phyloP scores from a whole-genome alignment of 2,113 vertebrate genomes.

The Spermophilus dauricus region DNA sequence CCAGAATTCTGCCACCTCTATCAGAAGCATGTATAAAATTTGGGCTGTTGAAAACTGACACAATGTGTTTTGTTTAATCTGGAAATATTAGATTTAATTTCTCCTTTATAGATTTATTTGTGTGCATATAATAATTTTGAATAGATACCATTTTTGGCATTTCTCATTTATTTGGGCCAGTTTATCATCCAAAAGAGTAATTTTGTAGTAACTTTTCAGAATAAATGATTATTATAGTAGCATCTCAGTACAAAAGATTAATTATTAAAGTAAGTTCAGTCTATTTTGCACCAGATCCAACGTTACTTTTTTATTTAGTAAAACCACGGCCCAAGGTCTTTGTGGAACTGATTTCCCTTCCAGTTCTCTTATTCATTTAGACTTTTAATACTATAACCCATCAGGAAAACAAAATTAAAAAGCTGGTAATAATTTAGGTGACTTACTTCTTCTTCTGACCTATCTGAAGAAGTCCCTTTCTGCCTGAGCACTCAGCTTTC shows the following conservation, averaged over 20 bases:
- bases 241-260: conserved; percentile 57
- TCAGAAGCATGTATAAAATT: conserved; percentile 16
- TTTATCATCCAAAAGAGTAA: conserved; percentile 45
- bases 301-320: conserved; percentile 53
- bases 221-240: conserved; percentile 57
- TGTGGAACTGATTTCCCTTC: conserved; percentile 50
- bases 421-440: conserved; percentile 30
- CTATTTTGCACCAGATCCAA: conserved; percentile 6
- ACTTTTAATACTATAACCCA: conserved; percentile 24
- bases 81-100: conserved; percentile 68
- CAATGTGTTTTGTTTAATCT: conserved; percentile 62
- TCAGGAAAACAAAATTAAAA: neutral
- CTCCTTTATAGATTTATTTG: conserved; percentile 53
- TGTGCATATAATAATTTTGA: conserved; percentile 60
- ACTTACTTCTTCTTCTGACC: conserved; percentile 34
- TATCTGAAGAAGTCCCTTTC: conserved; percentile 39
- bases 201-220: conserved; percentile 26
- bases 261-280: conserved; percentile 57
- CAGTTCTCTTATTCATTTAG: conserved; percentile 54
- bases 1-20: conserved; percentile 55
- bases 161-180: conserved; percentile 51
- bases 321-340: neutral
- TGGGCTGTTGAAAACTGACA: conserved; percentile 59
- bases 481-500: conserved; percentile 19
- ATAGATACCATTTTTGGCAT: conserved; percentile 47